Base-by-base conservation (phyloP, 2,888 invertebrate genomes). In the Leptogaster cylindrica region DNA sequence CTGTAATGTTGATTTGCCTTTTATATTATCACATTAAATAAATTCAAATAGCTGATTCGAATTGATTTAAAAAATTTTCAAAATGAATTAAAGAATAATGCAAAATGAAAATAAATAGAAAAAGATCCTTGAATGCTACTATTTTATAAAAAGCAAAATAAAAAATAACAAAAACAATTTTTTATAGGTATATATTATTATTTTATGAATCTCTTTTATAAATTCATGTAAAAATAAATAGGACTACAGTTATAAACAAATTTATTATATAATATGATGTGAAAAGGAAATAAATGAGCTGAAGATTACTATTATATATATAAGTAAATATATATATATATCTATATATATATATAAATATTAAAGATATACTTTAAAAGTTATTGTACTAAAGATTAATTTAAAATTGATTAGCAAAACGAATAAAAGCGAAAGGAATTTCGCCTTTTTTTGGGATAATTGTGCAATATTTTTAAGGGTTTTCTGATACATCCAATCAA, bases 201-300 rank as follows among this genome's bases (percentile, higher is more conserved):
- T 46, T 46, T 46, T 46, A 18, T 18, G 16, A 46, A 8, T 46
- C 6, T 48, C 27, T 23, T 48, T 48, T 48, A 23, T 48, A 48
- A 25, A 48, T 20, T 25, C 12, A 48, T n/a, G 25, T 25, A 48
- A 48, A 48, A 48, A 23, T 18, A 46, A 48, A 25, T 20, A 48
- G 25, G 23, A 7, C 23, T n/a, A 25, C 23, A 48, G 3, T 10
- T 23, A 48, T 23, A 23, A 48, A 48, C 5, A 48, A 46, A 25
- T 48, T 23, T 23, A 48, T 2, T 25, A 48, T 25, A 6, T 25
- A 48, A n/a, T 12, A 23, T 25, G 3, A 41, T 2, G 14, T 12
- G 41, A 25, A 25, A 48, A 25, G 27, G 12, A 48, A 48, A 48
- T n/a, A 4, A 25, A 25, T 1, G 23, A 48, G 48, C 25, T 48